phyloP scores from a whole-genome alignment of 1,140 invertebrate species.

The Agraylea sexmaculata region DNA sequence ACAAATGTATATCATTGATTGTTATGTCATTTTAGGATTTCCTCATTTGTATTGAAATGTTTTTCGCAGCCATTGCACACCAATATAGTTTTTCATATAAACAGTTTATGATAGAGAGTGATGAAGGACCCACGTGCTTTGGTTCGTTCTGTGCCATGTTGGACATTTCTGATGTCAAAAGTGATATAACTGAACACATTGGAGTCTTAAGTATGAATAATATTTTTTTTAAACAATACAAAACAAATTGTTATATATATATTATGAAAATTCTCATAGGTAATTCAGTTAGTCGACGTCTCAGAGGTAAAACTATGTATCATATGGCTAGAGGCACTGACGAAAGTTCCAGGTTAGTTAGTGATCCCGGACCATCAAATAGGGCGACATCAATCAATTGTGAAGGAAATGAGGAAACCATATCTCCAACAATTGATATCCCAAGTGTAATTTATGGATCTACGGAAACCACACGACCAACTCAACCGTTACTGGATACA shows the following conservation, averaged over 20 bases:
- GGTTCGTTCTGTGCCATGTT: slow-evolving; percentile 71
- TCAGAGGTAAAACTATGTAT: slow-evolving; percentile 59
- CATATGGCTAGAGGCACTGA: slow-evolving; percentile 52
- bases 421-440: slow-evolving; percentile 8
- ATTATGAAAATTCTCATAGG: slow-evolving; percentile 26
- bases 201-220: slow-evolving; percentile 62
- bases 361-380: slow-evolving; percentile 27
- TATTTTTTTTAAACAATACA: not conserved
- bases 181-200: slow-evolving; percentile 85
- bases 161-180: slow-evolving; percentile 87
- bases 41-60: slow-evolving; percentile 96
- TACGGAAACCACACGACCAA: slow-evolving; percentile 13
- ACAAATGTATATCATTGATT: not conserved
- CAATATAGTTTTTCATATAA: slow-evolving; percentile 90
- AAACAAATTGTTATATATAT: slow-evolving; percentile 4
- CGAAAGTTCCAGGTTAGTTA: slow-evolving; percentile 37
- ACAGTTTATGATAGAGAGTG: slow-evolving; percentile 55
- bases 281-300: slow-evolving; percentile 58
- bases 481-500: not conserved
- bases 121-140: slow-evolving; percentile 41
- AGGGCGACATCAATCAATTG: slow-evolving; percentile 28
- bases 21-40: slow-evolving; percentile 60
- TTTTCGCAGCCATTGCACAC: slow-evolving; percentile 87
- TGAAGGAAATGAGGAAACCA: slow-evolving; percentile 12
- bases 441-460: slow-evolving; percentile 19